Evolutionary conservation across 2,888 invertebrate genomes (phyloP).

Genomic region (Petrolisthes manimaculis): DNA sequence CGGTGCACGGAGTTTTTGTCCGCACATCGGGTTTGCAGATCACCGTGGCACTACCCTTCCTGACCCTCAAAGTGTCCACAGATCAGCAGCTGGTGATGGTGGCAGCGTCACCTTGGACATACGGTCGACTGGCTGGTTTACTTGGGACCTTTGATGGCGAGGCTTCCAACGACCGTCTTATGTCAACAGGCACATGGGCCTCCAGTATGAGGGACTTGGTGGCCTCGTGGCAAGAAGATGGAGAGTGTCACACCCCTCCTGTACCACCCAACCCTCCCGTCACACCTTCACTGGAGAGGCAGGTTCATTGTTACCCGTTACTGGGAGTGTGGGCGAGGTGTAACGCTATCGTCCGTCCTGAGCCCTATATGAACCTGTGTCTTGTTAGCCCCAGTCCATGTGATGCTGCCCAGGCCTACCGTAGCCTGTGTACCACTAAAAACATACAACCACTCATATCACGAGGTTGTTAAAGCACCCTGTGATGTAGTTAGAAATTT

Average conservation of each 20-base stretch:
- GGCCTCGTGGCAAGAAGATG: conserved; percentile 47
- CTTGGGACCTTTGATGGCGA: conserved; percentile 38
- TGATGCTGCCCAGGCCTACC: conserved; percentile 44
- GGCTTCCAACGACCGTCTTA: conserved; percentile 27
- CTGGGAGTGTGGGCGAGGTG: conserved; percentile 28
- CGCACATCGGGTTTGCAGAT: not conserved
- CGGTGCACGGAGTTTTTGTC: conserved; percentile 10
- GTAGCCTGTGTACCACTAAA: conserved; percentile 15
- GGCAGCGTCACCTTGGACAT: conserved; percentile 37
- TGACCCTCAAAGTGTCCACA: conserved; percentile 1
- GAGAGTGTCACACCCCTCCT: conserved; percentile 23
- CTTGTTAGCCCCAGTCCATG: conserved; percentile 1
- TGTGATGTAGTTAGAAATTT: no score
- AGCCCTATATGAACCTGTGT: conserved; percentile 38
- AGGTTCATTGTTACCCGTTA: conserved; percentile 25
- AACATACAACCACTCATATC: conserved; percentile 17
- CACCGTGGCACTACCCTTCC: not conserved
- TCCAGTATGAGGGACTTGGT: conserved; percentile 17
- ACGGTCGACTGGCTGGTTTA: conserved; percentile 35
- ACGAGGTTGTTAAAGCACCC: conserved; percentile 21
- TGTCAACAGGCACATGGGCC: conserved; percentile 27
- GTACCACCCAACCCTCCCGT: not conserved
- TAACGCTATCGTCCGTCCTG: conserved; percentile 29
- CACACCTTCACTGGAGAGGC: not conserved
- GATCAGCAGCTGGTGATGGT: conserved; percentile 15